Conservation (phyloP, 2,113 vertebrate genomes). For the Salvelinus sp. region DNA sequence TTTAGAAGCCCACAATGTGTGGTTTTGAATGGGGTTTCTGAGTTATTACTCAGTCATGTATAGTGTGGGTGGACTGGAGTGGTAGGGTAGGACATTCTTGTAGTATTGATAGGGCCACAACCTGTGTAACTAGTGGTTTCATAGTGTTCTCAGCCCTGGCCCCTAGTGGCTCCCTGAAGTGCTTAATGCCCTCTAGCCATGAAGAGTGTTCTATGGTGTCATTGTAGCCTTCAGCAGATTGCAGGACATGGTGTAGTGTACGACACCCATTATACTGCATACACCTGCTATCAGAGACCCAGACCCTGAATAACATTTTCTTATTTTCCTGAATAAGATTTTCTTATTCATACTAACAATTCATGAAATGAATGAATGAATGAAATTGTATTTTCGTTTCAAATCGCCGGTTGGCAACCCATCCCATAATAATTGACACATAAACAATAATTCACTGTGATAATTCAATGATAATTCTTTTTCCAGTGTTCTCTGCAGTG, state of each 20-base stretch:
- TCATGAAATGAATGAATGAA: too few relatives aligned
- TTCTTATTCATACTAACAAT: too few relatives aligned
- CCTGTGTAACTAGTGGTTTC: constrained; percentile 42
- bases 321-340: constrained; percentile 17
- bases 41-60: constrained; percentile 52
- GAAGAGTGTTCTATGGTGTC: constrained; percentile 45
- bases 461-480: too few relatives aligned
- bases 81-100: constrained; percentile 19
- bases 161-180: constrained; percentile 45
- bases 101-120: constrained; percentile 25
- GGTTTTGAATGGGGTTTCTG: constrained; percentile 32
- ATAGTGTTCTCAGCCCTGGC: constrained; percentile 38
- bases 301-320: constrained; percentile 15
- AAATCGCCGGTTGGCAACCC: too few relatives aligned
- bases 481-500: too few relatives aligned
- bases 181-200: constrained; percentile 45
- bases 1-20: constrained; percentile 44
- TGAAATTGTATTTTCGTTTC: too few relatives aligned
- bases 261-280: neutral
- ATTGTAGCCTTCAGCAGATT: constrained; percentile 27
- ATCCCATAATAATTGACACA: too few relatives aligned
- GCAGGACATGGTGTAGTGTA: constrained; percentile 37
- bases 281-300: neutral
- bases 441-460: too few relatives aligned
- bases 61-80: constrained; percentile 28